A percentile compares a stretch with the other conserved stretches of the same genome.
Evolutionary conservation across 2,113 vertebrate species (phyloP).

Genomic region (Sakesphorus luctuosus): DNA sequence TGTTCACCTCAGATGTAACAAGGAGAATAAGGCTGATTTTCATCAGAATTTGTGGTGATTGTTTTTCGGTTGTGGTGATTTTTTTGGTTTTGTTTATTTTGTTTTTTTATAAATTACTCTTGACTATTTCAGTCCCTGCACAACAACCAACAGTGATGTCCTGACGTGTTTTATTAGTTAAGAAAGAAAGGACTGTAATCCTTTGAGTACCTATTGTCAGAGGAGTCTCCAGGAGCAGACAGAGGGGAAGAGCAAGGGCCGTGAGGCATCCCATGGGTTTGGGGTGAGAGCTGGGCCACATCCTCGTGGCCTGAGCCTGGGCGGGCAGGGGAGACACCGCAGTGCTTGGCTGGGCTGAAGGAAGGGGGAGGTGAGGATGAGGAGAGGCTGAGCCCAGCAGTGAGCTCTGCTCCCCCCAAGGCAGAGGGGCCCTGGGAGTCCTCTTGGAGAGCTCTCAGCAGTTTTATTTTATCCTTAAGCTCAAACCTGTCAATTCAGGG

Average conservation of each 20-base stretch:
- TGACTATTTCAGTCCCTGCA: too few species aligned
- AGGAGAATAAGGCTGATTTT: background rate
- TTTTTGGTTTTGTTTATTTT: background rate
- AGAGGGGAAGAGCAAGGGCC: background rate
- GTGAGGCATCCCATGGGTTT: background rate
- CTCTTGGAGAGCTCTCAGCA: background rate
- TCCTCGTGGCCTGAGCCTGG: background rate
- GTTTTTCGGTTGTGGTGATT: too few species aligned
- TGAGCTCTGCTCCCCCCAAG: background rate
- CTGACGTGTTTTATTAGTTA: background rate
- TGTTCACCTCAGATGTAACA: background rate
- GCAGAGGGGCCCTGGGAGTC: too few species aligned
- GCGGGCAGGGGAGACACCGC: too few species aligned
- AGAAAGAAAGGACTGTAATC: background rate
- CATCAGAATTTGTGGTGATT: background rate
- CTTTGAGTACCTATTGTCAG: background rate
- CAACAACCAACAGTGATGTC: background rate
- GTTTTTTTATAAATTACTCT: background rate
- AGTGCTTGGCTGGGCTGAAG: background rate
- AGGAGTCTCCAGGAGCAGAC: background rate
- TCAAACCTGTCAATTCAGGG: background rate
- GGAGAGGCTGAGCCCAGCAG: background rate
- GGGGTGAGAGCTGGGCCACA: background rate
- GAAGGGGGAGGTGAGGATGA: rapidly evolving
- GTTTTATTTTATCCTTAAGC: background rate